Evolutionary conservation across 2,797 vertebrate species (phyloP).

Genomic region (Buceros bicornis): DNA sequence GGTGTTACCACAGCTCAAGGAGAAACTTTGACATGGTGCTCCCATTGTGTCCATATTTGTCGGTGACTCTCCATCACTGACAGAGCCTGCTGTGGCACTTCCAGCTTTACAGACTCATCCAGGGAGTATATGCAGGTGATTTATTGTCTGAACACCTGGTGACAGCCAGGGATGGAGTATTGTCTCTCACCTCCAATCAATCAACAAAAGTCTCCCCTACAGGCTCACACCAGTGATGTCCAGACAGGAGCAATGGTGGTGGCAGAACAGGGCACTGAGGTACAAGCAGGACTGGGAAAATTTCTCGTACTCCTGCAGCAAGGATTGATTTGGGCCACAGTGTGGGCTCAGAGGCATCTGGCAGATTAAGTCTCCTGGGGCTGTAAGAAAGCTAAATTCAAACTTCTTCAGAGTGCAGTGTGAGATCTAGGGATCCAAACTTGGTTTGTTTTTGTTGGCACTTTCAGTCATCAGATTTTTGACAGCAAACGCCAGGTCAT

Average conservation of each 20-base stretch:
- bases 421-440: background rate
- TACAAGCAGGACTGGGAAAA: background rate
- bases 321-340: background rate
- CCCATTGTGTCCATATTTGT: background rate
- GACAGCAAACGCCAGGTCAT: background rate
- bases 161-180: conserved; percentile 16
- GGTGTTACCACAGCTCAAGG: background rate
- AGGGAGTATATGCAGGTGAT: conserved; percentile 37
- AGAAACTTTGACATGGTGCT: background rate
- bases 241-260: background rate
- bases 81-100: background rate
- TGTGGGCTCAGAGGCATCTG: background rate
- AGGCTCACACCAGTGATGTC: background rate
- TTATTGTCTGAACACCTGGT: conserved; percentile 32
- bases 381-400: background rate
- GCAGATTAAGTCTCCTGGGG: background rate
- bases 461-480: background rate
- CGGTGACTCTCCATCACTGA: conserved; percentile 17
- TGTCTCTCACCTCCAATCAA: conserved; percentile 2
- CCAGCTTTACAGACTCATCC: background rate
- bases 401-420: background rate
- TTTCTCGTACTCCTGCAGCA: background rate
- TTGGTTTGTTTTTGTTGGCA: background rate
- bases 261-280: background rate
- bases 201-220: background rate